These are phyloP conservation scores for Limnephilus auricula DNA, from an alignment of 2,888 invertebrate genomes.

Conservation along the genomic window DNA sequence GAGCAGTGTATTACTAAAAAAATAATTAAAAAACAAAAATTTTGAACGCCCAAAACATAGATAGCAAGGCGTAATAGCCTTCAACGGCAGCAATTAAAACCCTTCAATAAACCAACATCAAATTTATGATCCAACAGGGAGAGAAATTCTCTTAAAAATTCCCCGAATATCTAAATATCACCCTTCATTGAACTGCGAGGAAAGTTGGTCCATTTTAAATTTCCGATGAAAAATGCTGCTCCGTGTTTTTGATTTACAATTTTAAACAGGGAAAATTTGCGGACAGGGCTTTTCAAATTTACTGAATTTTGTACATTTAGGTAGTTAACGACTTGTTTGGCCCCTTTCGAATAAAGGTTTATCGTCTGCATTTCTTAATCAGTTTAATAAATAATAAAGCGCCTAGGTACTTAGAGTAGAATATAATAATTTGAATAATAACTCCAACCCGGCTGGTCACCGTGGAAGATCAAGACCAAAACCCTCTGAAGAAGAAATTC, in stretches of 20 bases:
- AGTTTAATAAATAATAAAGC: not conserved
- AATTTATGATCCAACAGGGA: not conserved
- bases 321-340: not conserved
- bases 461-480: no score
- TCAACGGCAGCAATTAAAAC: not conserved
- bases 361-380: not conserved
- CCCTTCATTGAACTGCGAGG: not conserved
- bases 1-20: not conserved
- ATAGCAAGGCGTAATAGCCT: not conserved
- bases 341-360: not conserved
- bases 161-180: not conserved
- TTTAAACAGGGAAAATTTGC: not conserved
- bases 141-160: not conserved
- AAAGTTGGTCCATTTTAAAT: not conserved
- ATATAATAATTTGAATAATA: not conserved
- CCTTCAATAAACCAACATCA: not conserved
- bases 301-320: not conserved
- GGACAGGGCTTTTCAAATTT: not conserved
- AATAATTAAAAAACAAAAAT: no score
- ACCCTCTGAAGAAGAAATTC: no score
- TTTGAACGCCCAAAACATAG: not conserved
- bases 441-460: no score
- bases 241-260: not conserved
- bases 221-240: not conserved
- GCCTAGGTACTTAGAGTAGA: not conserved